Conservation (phyloP, 1,140 invertebrate genomes). For the Drosophila kohkoa region DNA sequence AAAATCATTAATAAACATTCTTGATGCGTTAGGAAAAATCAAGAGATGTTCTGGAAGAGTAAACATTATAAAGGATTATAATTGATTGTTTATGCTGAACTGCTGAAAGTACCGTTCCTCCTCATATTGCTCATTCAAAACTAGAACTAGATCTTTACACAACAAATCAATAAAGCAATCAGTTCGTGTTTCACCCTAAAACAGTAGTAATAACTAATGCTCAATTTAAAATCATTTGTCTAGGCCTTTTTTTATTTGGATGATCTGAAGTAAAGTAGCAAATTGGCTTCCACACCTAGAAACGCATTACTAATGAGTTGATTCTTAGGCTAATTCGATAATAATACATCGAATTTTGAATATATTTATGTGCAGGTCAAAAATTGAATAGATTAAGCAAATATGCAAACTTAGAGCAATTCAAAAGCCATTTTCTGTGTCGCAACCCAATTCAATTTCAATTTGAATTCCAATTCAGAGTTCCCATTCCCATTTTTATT, state of each 20-base stretch:
- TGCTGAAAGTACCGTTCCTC: neutral
- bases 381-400: slow-evolving; percentile 56
- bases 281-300: slow-evolving; percentile 53
- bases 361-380: slow-evolving; percentile 40
- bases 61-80: neutral
- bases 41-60: too few species aligned
- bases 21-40: too few species aligned
- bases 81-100: neutral
- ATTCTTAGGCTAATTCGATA: slow-evolving; percentile 54
- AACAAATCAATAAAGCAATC: neutral
- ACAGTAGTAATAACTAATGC: slow-evolving; percentile 17
- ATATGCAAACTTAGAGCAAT: slow-evolving; percentile 49
- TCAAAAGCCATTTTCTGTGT: slow-evolving; percentile 49
- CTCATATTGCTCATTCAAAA: neutral
- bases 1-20: too few species aligned
- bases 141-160: neutral
- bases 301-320: slow-evolving; percentile 50
- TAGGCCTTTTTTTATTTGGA: slow-evolving; percentile 12
- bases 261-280: slow-evolving; percentile 51
- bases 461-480: slow-evolving; percentile 3
- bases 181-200: neutral
- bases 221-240: slow-evolving; percentile 16
- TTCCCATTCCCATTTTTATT: slow-evolving; percentile 1
- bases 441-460: slow-evolving; percentile 59
- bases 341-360: slow-evolving; percentile 48